Conservation (phyloP, 2,888 invertebrate genomes). For the Pseudococcus longispinus region DNA sequence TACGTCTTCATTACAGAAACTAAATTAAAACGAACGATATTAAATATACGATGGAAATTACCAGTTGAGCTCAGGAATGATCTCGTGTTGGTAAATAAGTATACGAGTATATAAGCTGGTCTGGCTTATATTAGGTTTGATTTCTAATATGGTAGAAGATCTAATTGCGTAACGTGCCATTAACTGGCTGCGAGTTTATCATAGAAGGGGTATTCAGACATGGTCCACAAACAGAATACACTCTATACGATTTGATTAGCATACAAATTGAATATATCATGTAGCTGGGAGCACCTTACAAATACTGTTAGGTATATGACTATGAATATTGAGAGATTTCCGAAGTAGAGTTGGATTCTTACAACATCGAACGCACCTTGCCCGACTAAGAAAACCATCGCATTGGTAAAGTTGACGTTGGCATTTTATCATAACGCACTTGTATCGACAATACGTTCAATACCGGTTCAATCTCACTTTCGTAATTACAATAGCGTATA, state of each 20-base stretch:
- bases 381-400: not conserved
- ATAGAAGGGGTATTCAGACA: not conserved
- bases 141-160: constrained; percentile 5
- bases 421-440: constrained; percentile 29
- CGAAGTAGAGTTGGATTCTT: not conserved
- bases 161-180: not conserved
- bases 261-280: not conserved
- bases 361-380: not conserved
- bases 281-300: not conserved
- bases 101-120: not conserved
- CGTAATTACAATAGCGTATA: constrained; percentile 5
- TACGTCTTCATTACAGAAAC: not conserved
- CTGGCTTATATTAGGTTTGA: not conserved
- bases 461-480: constrained; percentile 40
- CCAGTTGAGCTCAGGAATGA: not conserved
- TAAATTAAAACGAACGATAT: not conserved
- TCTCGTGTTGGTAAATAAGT: not conserved
- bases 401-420: not conserved
- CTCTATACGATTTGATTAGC: constrained; percentile 5
- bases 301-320: not conserved
- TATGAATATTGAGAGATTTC: not conserved
- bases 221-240: not conserved
- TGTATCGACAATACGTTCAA: constrained; percentile 10
- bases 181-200: not conserved
- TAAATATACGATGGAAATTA: not conserved